Percentiles rank a stretch among this genome's conserved stretches.
These are phyloP conservation scores for Sebastes trivittatus DNA, from an alignment of 2,797 vertebrate species.

Conservation along the genomic window DNA sequence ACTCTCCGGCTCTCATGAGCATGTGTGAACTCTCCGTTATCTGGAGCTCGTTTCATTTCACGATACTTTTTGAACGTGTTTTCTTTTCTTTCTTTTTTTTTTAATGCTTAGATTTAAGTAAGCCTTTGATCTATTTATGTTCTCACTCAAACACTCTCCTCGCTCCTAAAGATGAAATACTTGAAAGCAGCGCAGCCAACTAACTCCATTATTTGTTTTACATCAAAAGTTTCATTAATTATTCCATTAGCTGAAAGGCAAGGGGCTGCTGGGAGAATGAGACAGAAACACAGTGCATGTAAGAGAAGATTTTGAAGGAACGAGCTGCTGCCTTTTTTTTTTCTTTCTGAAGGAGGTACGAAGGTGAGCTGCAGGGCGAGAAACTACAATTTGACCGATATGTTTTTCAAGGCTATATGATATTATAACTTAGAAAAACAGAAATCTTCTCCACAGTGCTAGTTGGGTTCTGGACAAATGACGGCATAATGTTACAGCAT, in stretches of 20 bases:
- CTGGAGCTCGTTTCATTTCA: conserved; percentile 65
- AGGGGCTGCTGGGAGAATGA: conserved; percentile 25
- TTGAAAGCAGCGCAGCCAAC: conserved; percentile 65
- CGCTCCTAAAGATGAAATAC: conserved; percentile 62
- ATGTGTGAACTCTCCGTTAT: conserved; percentile 58
- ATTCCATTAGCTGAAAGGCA: conserved; percentile 70
- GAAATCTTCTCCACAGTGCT: background rate
- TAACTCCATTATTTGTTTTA: conserved; percentile 75
- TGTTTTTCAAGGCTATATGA: background rate
- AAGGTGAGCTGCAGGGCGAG: conserved; percentile 37
- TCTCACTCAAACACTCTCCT: conserved; percentile 62
- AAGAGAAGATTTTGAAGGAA: conserved; percentile 28
- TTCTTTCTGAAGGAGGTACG: conserved; percentile 19
- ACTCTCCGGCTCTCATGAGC: conserved; percentile 41
- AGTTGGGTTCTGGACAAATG: background rate
- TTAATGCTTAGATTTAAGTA: conserved; percentile 59
- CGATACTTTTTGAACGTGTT: conserved; percentile 62
- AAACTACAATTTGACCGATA: background rate
- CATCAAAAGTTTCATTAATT: conserved; percentile 80
- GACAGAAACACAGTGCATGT: conserved; percentile 24
- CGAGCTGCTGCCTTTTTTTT: background rate
- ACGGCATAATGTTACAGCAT: background rate
- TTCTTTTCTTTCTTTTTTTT: conserved; percentile 31
- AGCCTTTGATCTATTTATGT: conserved; percentile 76
- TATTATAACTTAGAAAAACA: background rate